These are phyloP conservation scores for Conger conger DNA, from an alignment of 2,113 vertebrate species.

Conservation along the genomic window DNA sequence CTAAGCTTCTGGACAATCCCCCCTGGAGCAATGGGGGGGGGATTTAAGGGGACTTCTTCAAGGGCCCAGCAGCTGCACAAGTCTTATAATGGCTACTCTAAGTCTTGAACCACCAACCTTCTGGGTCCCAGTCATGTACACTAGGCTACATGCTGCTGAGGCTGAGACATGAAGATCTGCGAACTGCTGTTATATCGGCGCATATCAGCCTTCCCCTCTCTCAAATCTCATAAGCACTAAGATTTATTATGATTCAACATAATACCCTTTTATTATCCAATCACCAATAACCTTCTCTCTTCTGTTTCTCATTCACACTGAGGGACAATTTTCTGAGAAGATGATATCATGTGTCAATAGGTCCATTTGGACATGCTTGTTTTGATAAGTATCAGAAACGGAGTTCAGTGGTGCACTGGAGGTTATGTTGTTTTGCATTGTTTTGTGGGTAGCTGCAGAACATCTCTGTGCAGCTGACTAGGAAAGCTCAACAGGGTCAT, in stretches of 20 bases:
- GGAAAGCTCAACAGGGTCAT: not conserved
- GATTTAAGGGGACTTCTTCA: too few relatives aligned
- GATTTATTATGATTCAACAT: not conserved
- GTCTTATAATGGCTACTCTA: too few relatives aligned
- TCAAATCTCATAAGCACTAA: not conserved
- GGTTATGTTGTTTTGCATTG: not conserved
- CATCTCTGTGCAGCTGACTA: not conserved
- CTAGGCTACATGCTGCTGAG: too few relatives aligned
- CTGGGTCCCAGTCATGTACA: too few relatives aligned
- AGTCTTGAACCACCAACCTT: too few relatives aligned
- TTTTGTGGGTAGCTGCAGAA: not conserved
- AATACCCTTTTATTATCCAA: not conserved
- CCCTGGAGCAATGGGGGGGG: too few relatives aligned
- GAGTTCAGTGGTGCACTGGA: not conserved
- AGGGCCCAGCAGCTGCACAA: too few relatives aligned
- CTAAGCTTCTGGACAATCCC: too few relatives aligned
- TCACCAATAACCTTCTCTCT: not conserved
- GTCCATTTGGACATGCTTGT: not conserved
- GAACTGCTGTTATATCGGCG: not conserved
- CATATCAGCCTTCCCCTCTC: not conserved
- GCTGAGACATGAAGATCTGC: not conserved
- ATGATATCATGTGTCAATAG: not conserved
- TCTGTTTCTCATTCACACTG: not conserved
- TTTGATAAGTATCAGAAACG: not conserved
- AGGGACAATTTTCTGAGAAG: not conserved